phyloP scores from a whole-genome alignment of 2,888 invertebrate genomes.

The Leucozona laternaria region DNA sequence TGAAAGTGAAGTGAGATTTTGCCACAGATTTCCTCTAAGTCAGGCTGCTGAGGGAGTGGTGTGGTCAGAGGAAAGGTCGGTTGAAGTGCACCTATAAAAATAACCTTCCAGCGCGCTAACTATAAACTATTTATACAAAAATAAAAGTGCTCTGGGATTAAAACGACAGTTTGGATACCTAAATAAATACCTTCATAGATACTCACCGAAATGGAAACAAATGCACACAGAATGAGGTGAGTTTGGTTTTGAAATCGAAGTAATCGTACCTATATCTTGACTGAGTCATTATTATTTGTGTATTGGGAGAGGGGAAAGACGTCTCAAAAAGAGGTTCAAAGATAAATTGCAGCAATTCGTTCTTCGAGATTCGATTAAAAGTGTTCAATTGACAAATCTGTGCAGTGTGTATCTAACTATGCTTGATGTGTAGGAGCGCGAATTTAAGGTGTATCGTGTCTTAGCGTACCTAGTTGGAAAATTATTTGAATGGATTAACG shows the following conservation, averaged over 20 bases:
- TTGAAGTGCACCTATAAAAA: neutral
- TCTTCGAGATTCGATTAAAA: conserved; percentile 48
- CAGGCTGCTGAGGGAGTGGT: neutral
- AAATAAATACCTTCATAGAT: neutral
- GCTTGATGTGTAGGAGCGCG: conserved; percentile 16
- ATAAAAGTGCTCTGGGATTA: conserved; percentile 33
- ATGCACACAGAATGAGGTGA: conserved; percentile 64
- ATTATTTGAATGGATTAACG: conserved; percentile 29
- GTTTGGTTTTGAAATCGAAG: conserved; percentile 41
- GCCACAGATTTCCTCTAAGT: neutral
- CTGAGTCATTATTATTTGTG: conserved; percentile 40
- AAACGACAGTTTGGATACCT: conserved; percentile 60
- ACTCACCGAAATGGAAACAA: conserved; percentile 54
- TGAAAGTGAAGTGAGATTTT: conserved; percentile 64
- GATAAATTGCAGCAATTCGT: conserved; percentile 36
- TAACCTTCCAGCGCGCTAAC: neutral
- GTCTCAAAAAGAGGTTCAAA: conserved; percentile 20
- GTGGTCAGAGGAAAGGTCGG: conserved; percentile 6
- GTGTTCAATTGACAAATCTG: conserved; percentile 25
- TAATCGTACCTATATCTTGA: conserved; percentile 1
- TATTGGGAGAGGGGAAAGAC: conserved; percentile 23
- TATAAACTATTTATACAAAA: neutral
- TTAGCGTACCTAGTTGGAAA: conserved; percentile 4
- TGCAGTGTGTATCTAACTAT: neutral
- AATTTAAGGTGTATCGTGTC: conserved; percentile 38